Evolutionary conservation across 1,140 invertebrate species (phyloP).

Genomic region (Harpegnathos saltator): DNA sequence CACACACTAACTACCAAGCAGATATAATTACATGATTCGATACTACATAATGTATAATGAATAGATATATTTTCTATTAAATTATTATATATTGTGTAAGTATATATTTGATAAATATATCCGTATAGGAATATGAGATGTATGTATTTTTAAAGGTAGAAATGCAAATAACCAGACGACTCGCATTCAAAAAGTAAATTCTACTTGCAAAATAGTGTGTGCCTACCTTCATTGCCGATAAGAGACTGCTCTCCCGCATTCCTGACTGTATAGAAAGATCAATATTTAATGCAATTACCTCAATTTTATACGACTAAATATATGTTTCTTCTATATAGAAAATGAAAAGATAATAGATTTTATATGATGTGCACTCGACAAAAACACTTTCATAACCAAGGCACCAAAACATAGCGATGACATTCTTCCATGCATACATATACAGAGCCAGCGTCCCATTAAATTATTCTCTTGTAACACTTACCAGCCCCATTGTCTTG

Average conservation of each 20-base stretch:
- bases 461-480: constrained; percentile 70
- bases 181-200: constrained; percentile 25
- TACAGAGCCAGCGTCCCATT: background rate
- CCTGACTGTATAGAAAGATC: constrained; percentile 81
- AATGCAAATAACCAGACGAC: constrained; percentile 16
- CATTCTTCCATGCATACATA: constrained; percentile 4
- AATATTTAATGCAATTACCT: constrained; percentile 48
- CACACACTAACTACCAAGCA: constrained; percentile 79
- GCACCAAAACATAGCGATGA: background rate
- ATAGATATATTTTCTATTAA: constrained; percentile 25
- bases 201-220: constrained; percentile 77
- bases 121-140: background rate
- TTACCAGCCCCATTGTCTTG: constrained; percentile 90
- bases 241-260: constrained; percentile 82
- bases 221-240: constrained; percentile 85
- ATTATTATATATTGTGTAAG: constrained; percentile 4
- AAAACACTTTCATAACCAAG: constrained; percentile 34
- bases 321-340: background rate
- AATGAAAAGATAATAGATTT: background rate
- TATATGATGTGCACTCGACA: background rate
- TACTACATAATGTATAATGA: constrained; percentile 4
- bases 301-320: constrained; percentile 13
- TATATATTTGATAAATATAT: background rate
- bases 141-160: constrained; percentile 12
- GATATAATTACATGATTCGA: constrained; percentile 23